Evolutionary conservation across 2,113 vertebrate genomes (phyloP), one percentile per base, ranked within the genome.

Genomic region (Leucoraja erinaceus): DNA sequence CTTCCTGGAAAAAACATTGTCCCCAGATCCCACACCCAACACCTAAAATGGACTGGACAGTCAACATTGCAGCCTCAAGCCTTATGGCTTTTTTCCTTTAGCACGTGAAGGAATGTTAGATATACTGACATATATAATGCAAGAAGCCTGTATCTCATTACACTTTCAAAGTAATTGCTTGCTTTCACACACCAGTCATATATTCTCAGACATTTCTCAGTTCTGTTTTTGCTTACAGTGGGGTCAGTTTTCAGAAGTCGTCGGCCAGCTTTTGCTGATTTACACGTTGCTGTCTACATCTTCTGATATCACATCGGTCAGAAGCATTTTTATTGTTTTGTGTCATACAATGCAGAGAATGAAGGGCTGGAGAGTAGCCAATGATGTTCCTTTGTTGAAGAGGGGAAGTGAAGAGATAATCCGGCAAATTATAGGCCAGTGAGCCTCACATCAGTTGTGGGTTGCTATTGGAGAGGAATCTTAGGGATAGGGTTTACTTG

Each of bases 91-190:
- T 75, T 5, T 28, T 8, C 4, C n/a, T 31, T 33, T 33, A 14
- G 31, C 75, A 77, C 10, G 31, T 77, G 75, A 77, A 77, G 75
- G 75, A 77, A 77, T 77, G 75, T 77, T 77, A 33, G 75, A 77
- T 77, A 33, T 33, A 33, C 31, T 77, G n/a, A 33, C n/a, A n/a
- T n/a, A n/a, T n/a, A n/a, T n/a, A n/a, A 77, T 33, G 75, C 31
- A 77, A 33, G n/a, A 77, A 77, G 75, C 75, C 75, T 77, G 75
- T 77, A 77, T 77, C 75, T 11, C 75, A 33, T 77, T 77, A 77
- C 75, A 77, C n/a, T 33, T 77, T 77, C 75, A 10, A 33, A 77
- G 75, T 77, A 33, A 77, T 77, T 77, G 33, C n/a, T 77, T 31
- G n/a, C 75, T 31, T 33, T 77, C 75, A 77, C 75, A 77, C 11